Base-by-base conservation (phyloP, 1,140 invertebrate genomes). In the Apis florea region DNA sequence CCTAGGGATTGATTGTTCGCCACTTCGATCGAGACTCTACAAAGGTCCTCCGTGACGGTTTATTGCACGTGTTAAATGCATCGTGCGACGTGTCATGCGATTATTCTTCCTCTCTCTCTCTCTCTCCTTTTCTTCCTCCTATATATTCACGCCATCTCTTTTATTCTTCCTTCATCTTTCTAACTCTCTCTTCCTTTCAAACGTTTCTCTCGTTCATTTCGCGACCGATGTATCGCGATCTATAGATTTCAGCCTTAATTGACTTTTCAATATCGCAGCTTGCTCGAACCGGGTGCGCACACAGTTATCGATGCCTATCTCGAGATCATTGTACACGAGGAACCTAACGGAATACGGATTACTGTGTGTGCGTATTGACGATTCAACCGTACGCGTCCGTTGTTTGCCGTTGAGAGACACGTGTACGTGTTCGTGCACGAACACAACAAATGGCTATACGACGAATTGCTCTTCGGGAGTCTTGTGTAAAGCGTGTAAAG, bases 41-140 rank as follows among this genome's bases (percentile, higher is more conserved):
- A 77, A 82, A 77, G 80, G 73, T 82, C n/a, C n/a, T 64, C 58
- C 61, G 19, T 51, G 24, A 15, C 49, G 21, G 64, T 69, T 81
- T 64, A 80, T 74, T 80, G 54, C 64, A 24, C 61, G 59, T 21
- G 70, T 67, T 74, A 80, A 80, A 53, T 74, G 61, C 71, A 71
- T 58, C 53, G 15, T 24, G 21, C 13, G 24, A 21, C 12, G 78
- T 54, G 61, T 58, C 31, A 58, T 15, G 21, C 26, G 31, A 40
- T 40, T 40, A 40, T 40, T 24, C 24, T 9, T n/a, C n/a, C 17
- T 26, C 54, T 58, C 17, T 24, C 19, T 12, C 12, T 51, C 47
- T 21, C 1, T 8, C 10, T 13, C 31, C 64, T 40, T 10, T 66
- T 24, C 40, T 10, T 31, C 19, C 26, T 9, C 24, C 47, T 12